phyloP scores from a whole-genome alignment of 2,888 invertebrate genomes.

The Calameuta pallipes region DNA sequence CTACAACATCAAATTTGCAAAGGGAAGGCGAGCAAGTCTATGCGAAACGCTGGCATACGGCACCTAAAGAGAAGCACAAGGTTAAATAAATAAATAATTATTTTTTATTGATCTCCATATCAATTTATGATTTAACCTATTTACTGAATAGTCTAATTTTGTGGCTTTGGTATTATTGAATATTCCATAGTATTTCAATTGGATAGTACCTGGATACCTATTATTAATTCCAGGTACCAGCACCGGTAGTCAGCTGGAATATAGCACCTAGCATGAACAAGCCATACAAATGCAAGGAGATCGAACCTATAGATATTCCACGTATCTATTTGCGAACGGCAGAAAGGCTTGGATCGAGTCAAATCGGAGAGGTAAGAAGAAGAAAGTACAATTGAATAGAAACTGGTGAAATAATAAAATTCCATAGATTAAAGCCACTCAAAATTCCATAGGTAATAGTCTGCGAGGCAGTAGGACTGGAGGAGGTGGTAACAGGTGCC shows the following conservation, averaged over 20 bases:
- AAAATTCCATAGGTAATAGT: conserved; percentile 66
- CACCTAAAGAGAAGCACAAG: conserved; percentile 72
- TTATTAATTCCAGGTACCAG: conserved; percentile 65
- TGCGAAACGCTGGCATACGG: conserved; percentile 71
- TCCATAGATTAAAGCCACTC: background rate
- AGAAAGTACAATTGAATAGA: background rate
- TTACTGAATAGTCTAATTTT: background rate
- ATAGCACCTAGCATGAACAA: conserved; percentile 73
- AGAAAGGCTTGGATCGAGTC: conserved; percentile 71
- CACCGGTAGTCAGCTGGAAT: conserved; percentile 72
- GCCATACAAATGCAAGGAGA: conserved; percentile 71
- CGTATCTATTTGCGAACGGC: conserved; percentile 70
- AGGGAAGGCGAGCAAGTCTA: conserved; percentile 65
- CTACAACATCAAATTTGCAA: conserved; percentile 56
- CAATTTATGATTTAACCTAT: too few relatives aligned
- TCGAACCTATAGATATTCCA: conserved; percentile 70
- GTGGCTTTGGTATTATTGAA: background rate
- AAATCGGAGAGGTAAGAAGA: conserved; percentile 69
- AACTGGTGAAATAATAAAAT: background rate
- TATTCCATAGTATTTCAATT: background rate
- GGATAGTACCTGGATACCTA: background rate
- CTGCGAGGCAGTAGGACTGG: conserved; percentile 69
- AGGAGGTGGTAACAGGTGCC: conserved; percentile 66
- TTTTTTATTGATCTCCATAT: background rate
- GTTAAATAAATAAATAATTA: conserved; percentile 45